Conservation (phyloP, 1,140 invertebrate genomes). For the Homarus americanus region DNA sequence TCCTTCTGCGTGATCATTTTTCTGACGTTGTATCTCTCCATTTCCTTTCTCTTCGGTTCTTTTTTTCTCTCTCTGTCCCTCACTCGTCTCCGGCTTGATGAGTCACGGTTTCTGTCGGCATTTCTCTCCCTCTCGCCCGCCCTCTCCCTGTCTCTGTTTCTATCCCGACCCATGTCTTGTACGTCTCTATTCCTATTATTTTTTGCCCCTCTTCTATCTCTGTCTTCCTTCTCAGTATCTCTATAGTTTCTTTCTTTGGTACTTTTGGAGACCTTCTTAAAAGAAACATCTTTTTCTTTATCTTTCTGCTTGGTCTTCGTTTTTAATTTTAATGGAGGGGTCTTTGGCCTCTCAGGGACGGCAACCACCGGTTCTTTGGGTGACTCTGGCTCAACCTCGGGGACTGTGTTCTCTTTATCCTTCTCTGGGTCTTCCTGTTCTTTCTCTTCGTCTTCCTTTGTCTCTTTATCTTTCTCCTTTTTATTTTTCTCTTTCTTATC, state of each 20-base stretch:
- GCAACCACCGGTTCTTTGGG: slow-evolving; percentile 10
- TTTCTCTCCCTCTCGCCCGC: slow-evolving; percentile 28
- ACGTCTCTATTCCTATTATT: slow-evolving; percentile 46
- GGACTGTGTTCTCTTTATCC: slow-evolving; percentile 77
- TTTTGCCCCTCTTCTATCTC: slow-evolving; percentile 57
- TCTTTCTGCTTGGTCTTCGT: slow-evolving; percentile 48
- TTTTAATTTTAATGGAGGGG: slow-evolving; percentile 16
- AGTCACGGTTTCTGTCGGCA: slow-evolving; percentile 14
- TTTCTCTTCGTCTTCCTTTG: slow-evolving; percentile 30
- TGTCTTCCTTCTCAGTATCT: slow-evolving; percentile 72
- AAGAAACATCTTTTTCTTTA: slow-evolving; percentile 70
- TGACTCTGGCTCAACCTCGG: slow-evolving; percentile 30
- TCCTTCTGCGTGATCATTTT: slow-evolving; percentile 83
- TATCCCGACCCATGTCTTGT: slow-evolving; percentile 50
- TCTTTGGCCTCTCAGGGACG: slow-evolving; percentile 36
- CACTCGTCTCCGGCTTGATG: slow-evolving; percentile 25
- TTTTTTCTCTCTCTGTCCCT: slow-evolving; percentile 71
- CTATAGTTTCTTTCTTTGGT: slow-evolving; percentile 77
- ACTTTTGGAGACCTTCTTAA: slow-evolving; percentile 75
- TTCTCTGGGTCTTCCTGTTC: slow-evolving; percentile 74
- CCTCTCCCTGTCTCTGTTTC: slow-evolving; percentile 36
- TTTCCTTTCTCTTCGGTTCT: slow-evolving; percentile 80
- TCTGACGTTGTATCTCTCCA: slow-evolving; percentile 89
- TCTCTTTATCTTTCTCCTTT: slow-evolving; percentile 42
- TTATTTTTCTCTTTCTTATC: slow-evolving; percentile 77